Percentiles rank a stretch among this genome's conserved stretches.
Conservation (phyloP, 2,113 vertebrate species). For the Verasper variegatus region DNA sequence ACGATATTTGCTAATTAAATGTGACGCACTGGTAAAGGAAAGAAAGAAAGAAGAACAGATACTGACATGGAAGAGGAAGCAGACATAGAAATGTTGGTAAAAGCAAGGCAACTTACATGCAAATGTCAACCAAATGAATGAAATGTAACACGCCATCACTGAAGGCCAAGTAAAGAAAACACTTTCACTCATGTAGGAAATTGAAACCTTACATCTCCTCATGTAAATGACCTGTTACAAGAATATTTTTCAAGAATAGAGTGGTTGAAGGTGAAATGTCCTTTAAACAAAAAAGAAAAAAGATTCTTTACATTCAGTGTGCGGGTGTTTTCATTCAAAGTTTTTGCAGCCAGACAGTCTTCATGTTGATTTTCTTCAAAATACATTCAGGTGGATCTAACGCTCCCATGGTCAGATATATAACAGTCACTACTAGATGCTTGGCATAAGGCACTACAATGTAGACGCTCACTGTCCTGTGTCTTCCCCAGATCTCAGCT, state of each 20-base stretch:
- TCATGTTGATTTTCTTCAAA: conserved; percentile 18
- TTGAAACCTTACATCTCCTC: background rate
- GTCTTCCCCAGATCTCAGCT: conserved; percentile 67
- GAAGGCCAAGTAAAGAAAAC: too few relatives aligned
- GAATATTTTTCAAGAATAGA: background rate
- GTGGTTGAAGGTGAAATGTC: background rate
- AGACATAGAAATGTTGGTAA: background rate
- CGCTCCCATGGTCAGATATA: background rate
- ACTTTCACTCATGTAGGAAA: background rate
- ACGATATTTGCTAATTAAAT: too few relatives aligned
- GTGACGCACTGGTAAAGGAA: background rate
- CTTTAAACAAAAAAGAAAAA: background rate
- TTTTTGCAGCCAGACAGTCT: conserved; percentile 1
- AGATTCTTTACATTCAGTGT: conserved; percentile 43
- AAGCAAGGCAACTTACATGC: background rate
- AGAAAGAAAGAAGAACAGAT: background rate
- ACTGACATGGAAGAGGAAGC: too few relatives aligned
- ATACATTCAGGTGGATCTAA: conserved; percentile 45
- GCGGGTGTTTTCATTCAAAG: conserved; percentile 1
- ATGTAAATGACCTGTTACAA: background rate
- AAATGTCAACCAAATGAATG: too few relatives aligned
- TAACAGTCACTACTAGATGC: background rate
- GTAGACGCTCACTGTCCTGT: background rate
- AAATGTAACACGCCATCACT: background rate
- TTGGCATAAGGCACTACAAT: conserved; percentile 41